Evolutionary conservation across 2,888 invertebrate genomes (phyloP), one percentile per base, ranked within the genome.

Genomic region (Drosophila recens): DNA sequence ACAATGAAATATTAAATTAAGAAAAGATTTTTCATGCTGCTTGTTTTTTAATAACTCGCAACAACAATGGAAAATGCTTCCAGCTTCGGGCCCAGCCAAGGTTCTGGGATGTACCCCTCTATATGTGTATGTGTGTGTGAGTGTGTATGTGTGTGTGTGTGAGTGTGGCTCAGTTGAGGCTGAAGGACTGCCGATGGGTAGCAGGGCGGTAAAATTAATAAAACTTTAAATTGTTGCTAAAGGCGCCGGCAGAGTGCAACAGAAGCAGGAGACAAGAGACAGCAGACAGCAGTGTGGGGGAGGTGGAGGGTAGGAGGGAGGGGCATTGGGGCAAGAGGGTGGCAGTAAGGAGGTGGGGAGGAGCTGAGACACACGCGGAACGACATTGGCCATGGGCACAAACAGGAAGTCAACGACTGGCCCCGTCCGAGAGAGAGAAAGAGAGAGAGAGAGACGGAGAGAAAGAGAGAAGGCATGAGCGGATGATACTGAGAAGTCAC

Each of bases 201-300:
- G 59, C 42, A 54, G 61, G 48, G 58, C 59, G 66, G 75, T 80
- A 74, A 86, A 86, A 86, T 86, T 89, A 86, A 89, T 86, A 86
- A 85, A 89, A 89, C 89, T 86, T 86, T 86, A 89, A 86, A 89
- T 84, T 89, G 79, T 71, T 81, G 76, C 80, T 71, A 75, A 82
- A 79, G 82, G 79, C 75, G 36, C 58, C 34, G 56, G 36, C 40
- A 42, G 64, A 51, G 48, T 52, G 58, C 40, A 65, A 42, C 68
- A 57, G 23, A 58, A 65, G 52, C 65, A 56, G 27, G 3, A 38
- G 17, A 20, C 13, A 23, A 27, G 5, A 27, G 20, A 33, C 4
- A 43, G n/a, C 9, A 13, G 20, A 10, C 15, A 15, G 15, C n/a
- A 30, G n/a, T 6, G 9, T 20, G 27, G 23, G 8, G 38, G 15